Conservation (phyloP, 2,888 invertebrate species). For the Mythimna impura region DNA sequence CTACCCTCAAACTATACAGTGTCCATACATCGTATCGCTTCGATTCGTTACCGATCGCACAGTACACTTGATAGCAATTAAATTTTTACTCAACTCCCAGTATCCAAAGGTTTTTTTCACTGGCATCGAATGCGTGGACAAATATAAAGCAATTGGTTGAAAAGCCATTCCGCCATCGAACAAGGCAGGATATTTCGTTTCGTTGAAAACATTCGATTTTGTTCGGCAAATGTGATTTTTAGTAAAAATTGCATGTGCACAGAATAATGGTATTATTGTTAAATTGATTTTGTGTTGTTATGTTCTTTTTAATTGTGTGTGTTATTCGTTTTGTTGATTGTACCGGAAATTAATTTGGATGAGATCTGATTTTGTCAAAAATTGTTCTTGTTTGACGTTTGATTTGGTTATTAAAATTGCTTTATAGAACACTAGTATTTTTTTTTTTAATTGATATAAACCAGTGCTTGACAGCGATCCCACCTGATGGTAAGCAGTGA, state of each 20-base stretch:
- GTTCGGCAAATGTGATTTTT: slow-evolving; percentile 56
- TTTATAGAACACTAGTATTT: not conserved
- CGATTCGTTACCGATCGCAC: slow-evolving; percentile 48
- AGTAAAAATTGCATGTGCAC: slow-evolving; percentile 35
- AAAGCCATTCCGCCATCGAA: slow-evolving; percentile 60
- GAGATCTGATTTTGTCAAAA: not conserved
- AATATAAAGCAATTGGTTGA: slow-evolving; percentile 68
- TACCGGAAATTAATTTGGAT: slow-evolving; percentile 24
- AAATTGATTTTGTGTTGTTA: slow-evolving; percentile 54
- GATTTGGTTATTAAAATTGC: not conserved
- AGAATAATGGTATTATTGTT: slow-evolving; percentile 46
- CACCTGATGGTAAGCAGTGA: too few species aligned
- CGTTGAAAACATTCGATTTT: slow-evolving; percentile 59
- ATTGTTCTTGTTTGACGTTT: not conserved
- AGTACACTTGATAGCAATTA: slow-evolving; percentile 65
- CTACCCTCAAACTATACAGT: slow-evolving; percentile 28
- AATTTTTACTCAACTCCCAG: slow-evolving; percentile 53
- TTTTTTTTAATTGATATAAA: too few species aligned
- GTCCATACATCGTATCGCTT: slow-evolving; percentile 16
- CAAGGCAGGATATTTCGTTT: slow-evolving; percentile 47
- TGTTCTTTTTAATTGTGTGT: slow-evolving; percentile 43
- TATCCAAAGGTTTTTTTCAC: slow-evolving; percentile 55
- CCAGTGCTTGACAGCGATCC: too few species aligned
- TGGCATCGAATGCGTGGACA: slow-evolving; percentile 62
- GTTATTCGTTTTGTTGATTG: slow-evolving; percentile 51